Percentiles rank a stretch among this genome's conserved stretches.
phyloP scores from a whole-genome alignment of 2,797 vertebrate genomes.

The Esox lucius region DNA sequence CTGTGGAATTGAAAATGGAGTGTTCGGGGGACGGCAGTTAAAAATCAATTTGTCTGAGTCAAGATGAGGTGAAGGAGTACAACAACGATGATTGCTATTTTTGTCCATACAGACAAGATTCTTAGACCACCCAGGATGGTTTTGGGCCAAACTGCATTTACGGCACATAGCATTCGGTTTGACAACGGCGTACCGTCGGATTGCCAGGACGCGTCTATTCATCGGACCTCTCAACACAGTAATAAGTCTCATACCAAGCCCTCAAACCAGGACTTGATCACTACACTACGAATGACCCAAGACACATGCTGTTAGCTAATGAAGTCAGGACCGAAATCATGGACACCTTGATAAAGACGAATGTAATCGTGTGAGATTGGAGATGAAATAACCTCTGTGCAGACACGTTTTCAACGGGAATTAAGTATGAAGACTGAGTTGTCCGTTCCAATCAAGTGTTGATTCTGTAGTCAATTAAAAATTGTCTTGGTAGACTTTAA shows the following conservation, averaged over 20 bases:
- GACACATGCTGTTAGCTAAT: background rate
- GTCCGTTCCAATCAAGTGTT: too few species aligned
- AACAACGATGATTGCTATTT: background rate
- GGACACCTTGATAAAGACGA: too few species aligned
- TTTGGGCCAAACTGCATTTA: background rate
- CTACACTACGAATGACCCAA: background rate
- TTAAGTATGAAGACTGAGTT: too few species aligned
- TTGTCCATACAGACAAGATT: background rate
- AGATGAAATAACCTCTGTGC: too few species aligned
- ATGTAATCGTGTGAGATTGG: background rate
- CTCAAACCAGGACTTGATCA: conserved; percentile 19
- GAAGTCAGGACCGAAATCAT: background rate
- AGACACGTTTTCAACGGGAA: too few species aligned
- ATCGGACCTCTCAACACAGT: conserved; percentile 13
- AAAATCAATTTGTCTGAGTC: background rate
- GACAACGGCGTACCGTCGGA: background rate
- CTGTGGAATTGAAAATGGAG: conserved; percentile 18
- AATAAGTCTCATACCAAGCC: conserved; percentile 10
- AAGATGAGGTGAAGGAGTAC: background rate
- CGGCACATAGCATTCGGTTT: background rate
- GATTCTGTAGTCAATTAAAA: background rate
- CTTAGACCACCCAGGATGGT: background rate
- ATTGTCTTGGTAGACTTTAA: background rate
- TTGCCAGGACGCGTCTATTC: background rate
- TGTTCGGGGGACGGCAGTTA: background rate